Conservation (phyloP, 2,797 vertebrate genomes). For the Phrynocephalus guinanensis region DNA sequence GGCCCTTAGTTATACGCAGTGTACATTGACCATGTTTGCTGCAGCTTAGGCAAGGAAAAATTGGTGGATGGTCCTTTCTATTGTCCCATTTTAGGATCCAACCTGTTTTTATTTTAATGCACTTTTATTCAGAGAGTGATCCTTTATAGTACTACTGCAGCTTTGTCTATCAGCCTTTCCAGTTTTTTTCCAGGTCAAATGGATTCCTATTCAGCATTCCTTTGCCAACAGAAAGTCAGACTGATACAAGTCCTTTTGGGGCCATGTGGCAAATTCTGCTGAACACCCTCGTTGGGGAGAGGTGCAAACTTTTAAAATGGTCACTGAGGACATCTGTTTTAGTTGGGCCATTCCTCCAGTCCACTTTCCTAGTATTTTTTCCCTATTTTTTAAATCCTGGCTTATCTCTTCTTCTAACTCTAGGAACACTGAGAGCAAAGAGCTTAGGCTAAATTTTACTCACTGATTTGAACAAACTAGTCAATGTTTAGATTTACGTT, state of each 20-base stretch:
- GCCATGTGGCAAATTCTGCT: too few species aligned
- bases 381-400: background rate
- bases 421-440: background rate
- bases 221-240: background rate
- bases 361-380: background rate
- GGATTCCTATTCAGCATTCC: background rate
- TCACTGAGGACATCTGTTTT: background rate
- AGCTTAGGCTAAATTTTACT: background rate
- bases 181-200: background rate
- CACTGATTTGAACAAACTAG: background rate
- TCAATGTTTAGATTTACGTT: background rate
- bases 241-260: background rate
- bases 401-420: background rate
- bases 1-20: background rate
- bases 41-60: background rate
- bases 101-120: background rate
- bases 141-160: background rate
- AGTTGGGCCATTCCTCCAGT: background rate
- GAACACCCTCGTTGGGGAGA: background rate
- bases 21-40: background rate
- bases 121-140: background rate
- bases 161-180: background rate
- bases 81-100: background rate
- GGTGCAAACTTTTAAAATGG: background rate
- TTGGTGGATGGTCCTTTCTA: background rate